Percentiles rank a stretch among this genome's conserved stretches.
Evolutionary conservation across 1,140 invertebrate species (phyloP).

Genomic region (Drosophila rufa): DNA sequence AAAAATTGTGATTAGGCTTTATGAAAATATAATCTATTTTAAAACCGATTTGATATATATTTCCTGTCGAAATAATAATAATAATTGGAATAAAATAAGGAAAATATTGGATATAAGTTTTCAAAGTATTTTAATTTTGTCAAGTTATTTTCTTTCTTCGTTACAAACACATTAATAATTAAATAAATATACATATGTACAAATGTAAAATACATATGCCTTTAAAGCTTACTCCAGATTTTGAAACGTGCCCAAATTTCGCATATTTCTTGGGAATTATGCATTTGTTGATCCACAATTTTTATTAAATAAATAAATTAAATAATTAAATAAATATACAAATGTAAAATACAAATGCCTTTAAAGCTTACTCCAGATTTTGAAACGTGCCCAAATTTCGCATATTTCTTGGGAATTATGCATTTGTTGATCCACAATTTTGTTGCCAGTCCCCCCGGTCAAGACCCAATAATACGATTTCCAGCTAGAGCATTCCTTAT

Average conservation of each 20-base stretch:
- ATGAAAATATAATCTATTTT: neutral
- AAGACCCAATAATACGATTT: slow-evolving; percentile 13
- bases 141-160: neutral
- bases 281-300: neutral
- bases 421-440: neutral
- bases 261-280: slow-evolving; percentile 1
- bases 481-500: slow-evolving; percentile 44
- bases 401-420: neutral
- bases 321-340: neutral
- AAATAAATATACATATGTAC: neutral
- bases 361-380: neutral
- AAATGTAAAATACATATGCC: neutral
- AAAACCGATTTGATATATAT: neutral
- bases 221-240: neutral
- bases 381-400: neutral
- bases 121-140: neutral
- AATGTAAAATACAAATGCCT: neutral
- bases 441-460: neutral
- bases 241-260: neutral
- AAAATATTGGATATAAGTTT: neutral
- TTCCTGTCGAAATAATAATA: neutral
- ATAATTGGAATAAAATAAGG: neutral
- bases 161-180: neutral
- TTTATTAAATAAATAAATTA: neutral
- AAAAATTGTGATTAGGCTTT: neutral